Evolutionary conservation across 2,888 invertebrate genomes (phyloP).

Genomic region (Pocota personata): DNA sequence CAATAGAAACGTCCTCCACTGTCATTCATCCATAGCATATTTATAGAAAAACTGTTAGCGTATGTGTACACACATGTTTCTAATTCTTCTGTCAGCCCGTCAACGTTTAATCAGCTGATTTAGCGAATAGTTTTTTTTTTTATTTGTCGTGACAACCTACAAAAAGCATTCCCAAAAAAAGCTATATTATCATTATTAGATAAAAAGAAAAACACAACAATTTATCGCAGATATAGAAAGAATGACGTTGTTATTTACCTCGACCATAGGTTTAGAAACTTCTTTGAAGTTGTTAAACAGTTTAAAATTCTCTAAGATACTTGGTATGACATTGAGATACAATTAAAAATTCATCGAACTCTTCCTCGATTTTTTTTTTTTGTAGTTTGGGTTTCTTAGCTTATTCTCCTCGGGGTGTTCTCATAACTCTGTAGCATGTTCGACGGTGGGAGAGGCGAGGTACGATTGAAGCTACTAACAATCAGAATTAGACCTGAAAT

Average conservation of each 20-base stretch:
- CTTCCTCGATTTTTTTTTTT: neutral
- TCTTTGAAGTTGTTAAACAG: neutral
- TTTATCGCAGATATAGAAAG: neutral
- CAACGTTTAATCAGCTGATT: slow-evolving; percentile 69
- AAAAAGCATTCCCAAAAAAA: neutral
- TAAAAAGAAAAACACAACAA: neutral
- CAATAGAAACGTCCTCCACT: slow-evolving; percentile 40
- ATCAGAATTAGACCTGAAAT: slow-evolving; percentile 34
- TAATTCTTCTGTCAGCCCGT: slow-evolving; percentile 15
- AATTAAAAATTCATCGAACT: slow-evolving; percentile 59
- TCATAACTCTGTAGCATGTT: neutral
- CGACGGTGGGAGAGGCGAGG: neutral
- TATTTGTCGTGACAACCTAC: slow-evolving; percentile 2
- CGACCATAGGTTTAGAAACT: neutral
- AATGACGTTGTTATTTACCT: neutral
- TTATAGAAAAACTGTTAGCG: neutral
- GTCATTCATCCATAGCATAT: neutral
- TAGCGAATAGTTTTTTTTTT: slow-evolving; percentile 4
- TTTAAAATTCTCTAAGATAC: slow-evolving; percentile 27
- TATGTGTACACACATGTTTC: slow-evolving; percentile 46
- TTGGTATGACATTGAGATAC: slow-evolving; percentile 50
- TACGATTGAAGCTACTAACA: neutral
- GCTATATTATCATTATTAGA: neutral
- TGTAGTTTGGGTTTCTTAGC: neutral
- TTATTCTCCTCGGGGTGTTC: slow-evolving; percentile 2